Evolutionary conservation across 2,797 vertebrate species (phyloP), one percentile per base, ranked within the genome.

Genomic region (Ataeniobius toweri): DNA sequence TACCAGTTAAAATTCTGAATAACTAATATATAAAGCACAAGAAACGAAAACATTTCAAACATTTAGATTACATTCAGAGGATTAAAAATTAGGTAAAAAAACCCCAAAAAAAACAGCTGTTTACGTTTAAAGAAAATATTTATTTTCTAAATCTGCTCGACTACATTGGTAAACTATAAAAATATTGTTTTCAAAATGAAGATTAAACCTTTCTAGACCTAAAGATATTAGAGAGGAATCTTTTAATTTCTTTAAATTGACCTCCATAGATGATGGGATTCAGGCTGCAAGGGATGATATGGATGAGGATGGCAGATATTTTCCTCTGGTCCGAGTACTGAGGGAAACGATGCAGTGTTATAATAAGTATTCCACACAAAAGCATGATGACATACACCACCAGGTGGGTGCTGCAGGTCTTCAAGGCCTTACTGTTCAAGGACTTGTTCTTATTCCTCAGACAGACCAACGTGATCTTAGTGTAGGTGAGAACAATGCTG

Each of bases 401-500:
- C 22, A 90, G 76, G 1, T 95, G 95, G 5, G 87, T 93, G 81
- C 86, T 87, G 76, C 93, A 94, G 31, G 92, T 94, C 76, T 89
- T 88, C 9, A 93, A 0, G 16, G 93, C 93, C 58, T 91, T 92
- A 9, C 74, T 90, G 87, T 93, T 94, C 59, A 93, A 1, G 39
- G 85, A 74, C 75, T 87, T 89, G 74, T n/a, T 93, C 12, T 81
- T 90, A 16, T 71, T 86, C 0, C 39, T 89, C 59, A 91, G 26
- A 69, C 92, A 94, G 6, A 82, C 83, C 0, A 67, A 24, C 1
- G 82, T 73, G 2, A 94, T 94, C 31, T 71, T 84, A 1, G 53
- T 4, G 1, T 93, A 93, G 1, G 91, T 88, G 46, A 93, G 56
- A 1, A 82, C 46, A 0, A 89, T 78, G 26, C 75, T 80, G 55